Evolutionary conservation across 2,113 vertebrate genomes (phyloP).

Genomic region (Campylomormyrus numenius): DNA sequence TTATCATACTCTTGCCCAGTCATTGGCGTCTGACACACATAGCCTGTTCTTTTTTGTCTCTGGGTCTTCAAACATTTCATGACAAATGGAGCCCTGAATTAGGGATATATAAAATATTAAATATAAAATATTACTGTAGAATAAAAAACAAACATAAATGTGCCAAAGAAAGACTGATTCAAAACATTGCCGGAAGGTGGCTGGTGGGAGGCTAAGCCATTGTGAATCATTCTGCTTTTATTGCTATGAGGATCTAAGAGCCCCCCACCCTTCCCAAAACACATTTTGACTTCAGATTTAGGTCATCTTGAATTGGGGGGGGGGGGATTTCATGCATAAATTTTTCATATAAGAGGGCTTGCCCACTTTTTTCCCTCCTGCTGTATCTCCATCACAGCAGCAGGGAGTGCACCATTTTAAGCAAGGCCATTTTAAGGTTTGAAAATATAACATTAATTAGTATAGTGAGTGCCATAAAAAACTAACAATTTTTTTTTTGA

Average conservation of each 20-base stretch:
- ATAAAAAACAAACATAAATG: not conserved
- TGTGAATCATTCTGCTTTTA: constrained; percentile 42
- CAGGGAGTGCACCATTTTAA: not conserved
- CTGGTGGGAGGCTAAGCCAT: constrained; percentile 34
- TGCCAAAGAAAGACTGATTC: constrained; percentile 20
- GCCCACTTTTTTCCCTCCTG: not conserved
- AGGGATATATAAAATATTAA: not conserved
- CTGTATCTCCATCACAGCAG: not conserved
- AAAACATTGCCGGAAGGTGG: constrained; percentile 33
- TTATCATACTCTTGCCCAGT: not conserved
- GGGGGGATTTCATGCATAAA: constrained; percentile 32
- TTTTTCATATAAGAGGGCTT: not conserved
- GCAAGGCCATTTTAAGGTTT: not conserved
- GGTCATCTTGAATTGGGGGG: constrained; percentile 42
- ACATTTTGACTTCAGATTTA: constrained; percentile 39
- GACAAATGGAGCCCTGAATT: not conserved
- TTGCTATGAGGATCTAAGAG: constrained; percentile 48
- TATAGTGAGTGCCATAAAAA: not conserved
- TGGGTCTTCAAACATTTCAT: not conserved
- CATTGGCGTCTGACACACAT: not conserved
- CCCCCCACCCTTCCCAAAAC: constrained; percentile 16
- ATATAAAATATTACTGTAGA: not conserved
- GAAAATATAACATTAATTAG: not conserved
- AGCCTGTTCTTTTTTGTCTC: not conserved
- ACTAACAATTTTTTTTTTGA: not conserved